A percentile compares a stretch with the other conserved stretches of the same genome.
phyloP scores from a whole-genome alignment of 2,797 vertebrate species.

The Peromyscus eremicus region DNA sequence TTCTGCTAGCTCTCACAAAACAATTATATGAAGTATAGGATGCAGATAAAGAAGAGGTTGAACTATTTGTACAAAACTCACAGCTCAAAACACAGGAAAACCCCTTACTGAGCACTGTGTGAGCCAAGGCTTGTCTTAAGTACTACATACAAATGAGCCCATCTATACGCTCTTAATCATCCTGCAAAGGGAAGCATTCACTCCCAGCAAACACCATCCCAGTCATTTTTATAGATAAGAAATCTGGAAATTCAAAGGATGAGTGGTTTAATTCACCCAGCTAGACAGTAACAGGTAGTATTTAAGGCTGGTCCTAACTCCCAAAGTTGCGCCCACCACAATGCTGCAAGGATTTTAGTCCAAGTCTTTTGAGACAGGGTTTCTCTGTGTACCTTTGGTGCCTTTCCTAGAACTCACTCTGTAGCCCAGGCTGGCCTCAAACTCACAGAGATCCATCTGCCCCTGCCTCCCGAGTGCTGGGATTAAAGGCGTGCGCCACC shows the following conservation, averaged over 20 bases:
- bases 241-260: not conserved
- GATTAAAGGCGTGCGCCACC: too few relatives aligned
- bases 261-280: not conserved
- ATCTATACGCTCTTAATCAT: conserved; percentile 31
- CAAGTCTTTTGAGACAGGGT: not conserved
- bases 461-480: too few relatives aligned
- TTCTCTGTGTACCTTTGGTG: too few relatives aligned
- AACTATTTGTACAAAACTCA: not conserved
- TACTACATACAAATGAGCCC: not conserved
- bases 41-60: conserved; percentile 18
- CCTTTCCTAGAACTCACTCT: too few relatives aligned
- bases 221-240: conserved; percentile 23
- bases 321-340: not conserved
- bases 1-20: not conserved
- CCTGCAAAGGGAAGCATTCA: not conserved
- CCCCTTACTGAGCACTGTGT: not conserved
- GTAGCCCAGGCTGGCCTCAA: too few relatives aligned
- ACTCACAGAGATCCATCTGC: too few relatives aligned
- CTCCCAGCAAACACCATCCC: not conserved
- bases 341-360: not conserved
- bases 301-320: not conserved
- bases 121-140: not conserved
- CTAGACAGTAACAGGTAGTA: not conserved
- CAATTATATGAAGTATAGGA: not conserved
- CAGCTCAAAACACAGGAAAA: not conserved